Conservation (phyloP, 2,888 invertebrate species). For the Torymus tubicola region DNA sequence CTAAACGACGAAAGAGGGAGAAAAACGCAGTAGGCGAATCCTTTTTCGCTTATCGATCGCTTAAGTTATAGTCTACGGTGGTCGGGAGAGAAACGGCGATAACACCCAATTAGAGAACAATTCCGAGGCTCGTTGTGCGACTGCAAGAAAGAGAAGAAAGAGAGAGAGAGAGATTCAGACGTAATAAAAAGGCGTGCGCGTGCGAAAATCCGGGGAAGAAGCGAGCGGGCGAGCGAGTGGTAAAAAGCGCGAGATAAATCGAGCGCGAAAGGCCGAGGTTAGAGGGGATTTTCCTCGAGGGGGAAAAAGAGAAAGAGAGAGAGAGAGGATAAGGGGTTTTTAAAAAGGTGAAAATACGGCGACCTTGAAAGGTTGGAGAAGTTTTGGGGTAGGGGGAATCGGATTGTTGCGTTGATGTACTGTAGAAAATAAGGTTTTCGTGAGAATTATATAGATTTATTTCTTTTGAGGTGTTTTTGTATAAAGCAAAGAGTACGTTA, state of each 20-base stretch:
- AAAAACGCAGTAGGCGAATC: constrained; percentile 6
- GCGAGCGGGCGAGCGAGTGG: constrained; percentile 23
- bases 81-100: not conserved
- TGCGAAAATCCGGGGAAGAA: constrained; percentile 21
- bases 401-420: no score
- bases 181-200: constrained; percentile 18
- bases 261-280: constrained; percentile 20
- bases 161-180: not conserved
- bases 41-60: constrained; percentile 42
- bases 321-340: not conserved
- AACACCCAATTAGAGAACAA: constrained; percentile 53
- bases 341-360: no score
- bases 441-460: no score
- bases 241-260: constrained; percentile 44
- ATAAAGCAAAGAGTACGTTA: no score
- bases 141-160: constrained; percentile 14
- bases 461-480: no score
- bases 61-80: constrained; percentile 21
- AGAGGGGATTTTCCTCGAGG: no score
- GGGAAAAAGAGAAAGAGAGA: not conserved
- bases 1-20: not conserved
- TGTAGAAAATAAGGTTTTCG: no score
- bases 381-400: no score
- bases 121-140: constrained; percentile 35
- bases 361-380: no score